A percentile compares a stretch with the other conserved stretches of the same genome.
These are phyloP conservation scores for Neolamprologus longior DNA, from an alignment of 2,113 vertebrate species.

Conservation along the genomic window DNA sequence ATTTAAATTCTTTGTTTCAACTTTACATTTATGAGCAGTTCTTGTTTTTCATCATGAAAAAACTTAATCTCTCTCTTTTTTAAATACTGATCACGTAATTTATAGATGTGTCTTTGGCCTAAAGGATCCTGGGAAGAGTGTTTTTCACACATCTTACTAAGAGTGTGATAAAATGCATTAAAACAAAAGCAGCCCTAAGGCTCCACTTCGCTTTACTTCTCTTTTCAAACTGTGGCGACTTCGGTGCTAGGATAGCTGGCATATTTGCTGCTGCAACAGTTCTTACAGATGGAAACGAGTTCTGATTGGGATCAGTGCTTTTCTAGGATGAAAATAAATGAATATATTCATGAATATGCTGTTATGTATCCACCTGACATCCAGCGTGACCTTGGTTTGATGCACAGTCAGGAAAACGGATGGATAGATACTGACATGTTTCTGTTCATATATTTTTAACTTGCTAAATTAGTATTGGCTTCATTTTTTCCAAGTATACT, in stretches of 20 bases:
- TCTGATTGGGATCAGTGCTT: neutral
- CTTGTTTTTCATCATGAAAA: neutral
- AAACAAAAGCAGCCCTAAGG: neutral
- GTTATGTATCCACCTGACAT: neutral
- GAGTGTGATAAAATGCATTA: neutral
- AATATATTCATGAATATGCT: neutral
- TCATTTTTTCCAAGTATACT: neutral
- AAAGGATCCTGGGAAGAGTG: neutral
- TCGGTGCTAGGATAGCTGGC: neutral
- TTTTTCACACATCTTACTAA: neutral
- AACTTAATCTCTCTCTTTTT: accelerated
- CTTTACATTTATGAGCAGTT: neutral
- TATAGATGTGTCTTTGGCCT: neutral
- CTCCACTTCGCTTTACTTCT: accelerated
- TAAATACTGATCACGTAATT: neutral
- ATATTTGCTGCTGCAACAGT: neutral
- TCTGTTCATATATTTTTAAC: neutral
- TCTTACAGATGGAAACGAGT: accelerated
- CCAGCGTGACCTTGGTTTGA: neutral
- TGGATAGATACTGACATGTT: neutral
- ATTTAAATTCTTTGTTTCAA: neutral
- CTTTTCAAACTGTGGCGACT: neutral
- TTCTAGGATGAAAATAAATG: neutral
- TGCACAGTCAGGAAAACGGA: neutral
- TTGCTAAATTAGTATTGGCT: neutral